Evolutionary conservation across 2,797 vertebrate genomes (phyloP).

Genomic region (Halcyon chelicuti): DNA sequence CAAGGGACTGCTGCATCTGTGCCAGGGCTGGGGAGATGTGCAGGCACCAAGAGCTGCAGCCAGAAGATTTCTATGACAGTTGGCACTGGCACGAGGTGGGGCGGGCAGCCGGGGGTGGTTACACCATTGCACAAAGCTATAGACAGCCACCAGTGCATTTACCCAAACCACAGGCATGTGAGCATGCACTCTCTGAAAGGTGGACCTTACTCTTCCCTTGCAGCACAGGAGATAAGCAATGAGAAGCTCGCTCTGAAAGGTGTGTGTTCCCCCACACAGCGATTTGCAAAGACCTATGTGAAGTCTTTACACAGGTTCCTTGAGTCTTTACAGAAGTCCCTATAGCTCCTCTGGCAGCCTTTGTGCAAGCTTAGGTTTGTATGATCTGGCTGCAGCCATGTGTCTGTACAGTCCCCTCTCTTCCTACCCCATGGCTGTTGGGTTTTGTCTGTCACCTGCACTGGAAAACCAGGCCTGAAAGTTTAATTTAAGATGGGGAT

Average conservation of each 20-base stretch:
- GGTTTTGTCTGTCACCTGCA: background rate
- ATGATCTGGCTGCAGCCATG: background rate
- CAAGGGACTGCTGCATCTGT: background rate
- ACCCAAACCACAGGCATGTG: background rate
- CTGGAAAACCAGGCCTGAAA: background rate
- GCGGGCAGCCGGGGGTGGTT: fast-evolving
- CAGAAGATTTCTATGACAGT: fast-evolving
- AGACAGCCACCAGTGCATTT: background rate
- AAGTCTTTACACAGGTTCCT: background rate
- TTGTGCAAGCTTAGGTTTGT: background rate
- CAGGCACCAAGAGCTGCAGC: background rate
- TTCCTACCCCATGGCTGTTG: fast-evolving
- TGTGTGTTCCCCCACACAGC: fast-evolving
- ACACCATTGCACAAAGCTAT: fast-evolving
- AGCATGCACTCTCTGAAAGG: background rate
- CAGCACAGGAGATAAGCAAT: background rate
- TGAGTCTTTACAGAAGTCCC: fast-evolving
- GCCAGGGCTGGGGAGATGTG: background rate
- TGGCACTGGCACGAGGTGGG: fast-evolving
- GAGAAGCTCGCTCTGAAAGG: fast-evolving
- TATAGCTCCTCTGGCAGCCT: background rate
- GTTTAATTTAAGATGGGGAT: background rate
- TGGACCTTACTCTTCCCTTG: background rate
- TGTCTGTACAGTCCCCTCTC: background rate
- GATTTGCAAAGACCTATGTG: background rate